These are phyloP conservation scores for Pseudanteris insignis DNA, from an alignment of 2,888 invertebrate species.

Conservation along the genomic window DNA sequence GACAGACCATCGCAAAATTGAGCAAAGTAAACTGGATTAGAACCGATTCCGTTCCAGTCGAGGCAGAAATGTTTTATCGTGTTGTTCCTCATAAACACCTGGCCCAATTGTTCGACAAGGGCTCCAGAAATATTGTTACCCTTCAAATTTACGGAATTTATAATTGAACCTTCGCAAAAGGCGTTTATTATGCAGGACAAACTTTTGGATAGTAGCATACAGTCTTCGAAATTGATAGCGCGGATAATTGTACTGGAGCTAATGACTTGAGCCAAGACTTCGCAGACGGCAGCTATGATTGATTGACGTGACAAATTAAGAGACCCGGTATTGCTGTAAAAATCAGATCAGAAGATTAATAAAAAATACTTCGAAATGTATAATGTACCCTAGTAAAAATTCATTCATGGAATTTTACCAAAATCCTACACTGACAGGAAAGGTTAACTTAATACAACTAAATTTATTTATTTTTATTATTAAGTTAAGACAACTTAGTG, in stretches of 20 bases:
- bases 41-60: constrained; percentile 65
- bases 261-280: constrained; percentile 61
- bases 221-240: constrained; percentile 61
- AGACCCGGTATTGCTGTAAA: constrained; percentile 55
- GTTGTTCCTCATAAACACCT: constrained; percentile 57
- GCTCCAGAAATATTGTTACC: constrained; percentile 63
- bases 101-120: constrained; percentile 58
- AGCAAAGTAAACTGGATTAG: constrained; percentile 54
- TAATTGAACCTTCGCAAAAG: constrained; percentile 57
- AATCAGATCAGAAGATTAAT: too few species aligned
- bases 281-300: constrained; percentile 57
- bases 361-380: too few species aligned
- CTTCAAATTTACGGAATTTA: constrained; percentile 60
- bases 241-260: constrained; percentile 59
- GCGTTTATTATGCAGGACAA: constrained; percentile 58
- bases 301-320: constrained; percentile 54
- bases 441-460: too few species aligned
- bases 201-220: constrained; percentile 63
- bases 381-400: too few species aligned
- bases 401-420: too few species aligned
- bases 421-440: too few species aligned
- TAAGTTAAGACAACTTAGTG: too few species aligned
- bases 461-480: too few species aligned
- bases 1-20: constrained; percentile 61
- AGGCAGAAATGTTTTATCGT: constrained; percentile 56